Evolutionary conservation across 1,140 invertebrate species (phyloP), one percentile per base, ranked within the genome.

Genomic region (Cecropterus lyciades): DNA sequence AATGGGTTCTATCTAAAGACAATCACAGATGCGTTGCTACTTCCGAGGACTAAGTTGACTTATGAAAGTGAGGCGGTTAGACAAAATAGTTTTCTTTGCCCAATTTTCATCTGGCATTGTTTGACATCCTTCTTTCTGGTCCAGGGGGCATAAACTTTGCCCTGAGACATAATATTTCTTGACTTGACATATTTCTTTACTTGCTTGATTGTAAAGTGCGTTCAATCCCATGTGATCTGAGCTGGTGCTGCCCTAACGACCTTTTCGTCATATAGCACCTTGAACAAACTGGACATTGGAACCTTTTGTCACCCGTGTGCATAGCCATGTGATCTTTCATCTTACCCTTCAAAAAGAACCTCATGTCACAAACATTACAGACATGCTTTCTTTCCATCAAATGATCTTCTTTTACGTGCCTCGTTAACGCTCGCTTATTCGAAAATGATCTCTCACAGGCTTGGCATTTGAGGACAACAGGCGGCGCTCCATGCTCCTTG

Each of bases 291-390:
- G 86, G 84, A 74, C 94, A 94, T n/a, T 94, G 85, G 40, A 94
- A 95, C 0, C 94, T 94, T 49, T 93, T 89, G 63, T 94, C 93
- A 0, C 94, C 94, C 0, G 94, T 95, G 53, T 95, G 94, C 0
- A 93, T 94, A 10, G 94, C 86, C 81, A 94, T 93, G 59, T 95
- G 94, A 27, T 89, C 87, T 24, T 87, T 85, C 62, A 89, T 72
- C 8, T 84, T 53, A 2, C 82, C 85, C 0, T 85, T 87, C 7
- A 91, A 57, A 49, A 89, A 91, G 33, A 91, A 91, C 37, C 82
- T 75, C 51, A 89, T 84, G n/a, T 88, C 87, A 33, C 88, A 91
- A 10, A 59, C 40, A 9, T 14, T 55, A 45, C 27, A 62, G 15
- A 33, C 17, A 14, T 60, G 37, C 24, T 52, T 62, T 37, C 49